Conservation (phyloP, 2,888 invertebrate species). For the Nephrotoma appendiculata region DNA sequence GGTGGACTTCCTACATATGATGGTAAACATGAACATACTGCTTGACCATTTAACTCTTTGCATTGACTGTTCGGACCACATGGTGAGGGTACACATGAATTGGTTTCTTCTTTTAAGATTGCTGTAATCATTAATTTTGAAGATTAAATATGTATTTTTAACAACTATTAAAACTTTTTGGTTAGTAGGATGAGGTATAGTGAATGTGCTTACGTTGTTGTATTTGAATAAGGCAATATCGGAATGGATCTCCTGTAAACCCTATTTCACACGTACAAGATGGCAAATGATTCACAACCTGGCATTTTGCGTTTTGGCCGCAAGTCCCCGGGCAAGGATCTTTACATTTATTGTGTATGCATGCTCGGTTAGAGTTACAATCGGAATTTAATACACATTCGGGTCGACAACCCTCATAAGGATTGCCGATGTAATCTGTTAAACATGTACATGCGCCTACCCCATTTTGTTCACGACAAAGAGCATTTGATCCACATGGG, state of each 20-base stretch:
- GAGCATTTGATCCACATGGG: constrained; percentile 51
- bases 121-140: constrained; percentile 15
- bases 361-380: constrained; percentile 55
- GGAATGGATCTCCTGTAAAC: constrained; percentile 65
- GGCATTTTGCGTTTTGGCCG: constrained; percentile 55
- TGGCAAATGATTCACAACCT: constrained; percentile 55
- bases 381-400: constrained; percentile 68
- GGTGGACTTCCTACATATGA: constrained; percentile 47
- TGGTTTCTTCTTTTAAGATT: constrained; percentile 25
- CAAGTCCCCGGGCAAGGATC: constrained; percentile 70
- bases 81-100: constrained; percentile 47
- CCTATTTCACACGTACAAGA: constrained; percentile 51
- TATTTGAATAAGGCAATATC: constrained; percentile 39
- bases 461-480: constrained; percentile 49
- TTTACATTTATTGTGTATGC: constrained; percentile 56
- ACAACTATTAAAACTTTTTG: neutral
- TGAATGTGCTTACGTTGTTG: constrained; percentile 39
- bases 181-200: neutral
- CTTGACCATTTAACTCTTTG: constrained; percentile 40
- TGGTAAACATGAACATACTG: constrained; percentile 45
- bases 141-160: neutral
- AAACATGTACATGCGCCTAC: constrained; percentile 55
- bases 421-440: constrained; percentile 47
- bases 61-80: constrained; percentile 54
- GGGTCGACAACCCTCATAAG: constrained; percentile 58